A percentile compares a stretch with the other conserved stretches of the same genome.
Conservation (phyloP, 2,113 vertebrate species). For the Nothocercus nigrocapillus region DNA sequence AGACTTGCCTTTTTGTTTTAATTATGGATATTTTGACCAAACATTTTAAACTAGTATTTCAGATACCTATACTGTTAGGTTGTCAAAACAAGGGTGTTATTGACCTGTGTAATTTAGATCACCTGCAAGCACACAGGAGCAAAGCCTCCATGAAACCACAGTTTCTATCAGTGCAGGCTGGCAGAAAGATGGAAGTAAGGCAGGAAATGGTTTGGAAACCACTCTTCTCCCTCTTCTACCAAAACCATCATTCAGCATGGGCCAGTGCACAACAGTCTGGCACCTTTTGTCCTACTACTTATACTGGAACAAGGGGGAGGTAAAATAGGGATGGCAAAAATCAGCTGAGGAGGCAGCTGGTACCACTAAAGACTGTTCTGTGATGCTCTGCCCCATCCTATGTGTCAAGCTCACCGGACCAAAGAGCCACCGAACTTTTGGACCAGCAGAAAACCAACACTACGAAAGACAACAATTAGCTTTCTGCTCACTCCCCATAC, state of each 20-base stretch:
- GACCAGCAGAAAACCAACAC: no score
- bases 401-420: no score
- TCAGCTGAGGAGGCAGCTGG: background rate
- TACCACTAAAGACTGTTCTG: background rate
- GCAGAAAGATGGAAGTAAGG: background rate
- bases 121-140: background rate
- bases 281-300: background rate
- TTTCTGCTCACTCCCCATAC: no score
- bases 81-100: background rate
- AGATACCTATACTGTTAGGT: background rate
- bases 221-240: rapidly evolving
- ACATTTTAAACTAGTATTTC: background rate
- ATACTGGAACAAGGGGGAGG: background rate
- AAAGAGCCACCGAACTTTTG: no score
- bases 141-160: background rate
- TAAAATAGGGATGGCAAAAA: background rate
- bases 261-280: background rate
- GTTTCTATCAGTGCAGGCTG: background rate
- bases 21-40: background rate
- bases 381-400: no score
- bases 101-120: background rate
- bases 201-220: background rate
- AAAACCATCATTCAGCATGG: background rate
- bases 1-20: background rate
- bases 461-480: no score